Conservation (phyloP, 2,888 invertebrate species). For the Cinara cedri region DNA sequence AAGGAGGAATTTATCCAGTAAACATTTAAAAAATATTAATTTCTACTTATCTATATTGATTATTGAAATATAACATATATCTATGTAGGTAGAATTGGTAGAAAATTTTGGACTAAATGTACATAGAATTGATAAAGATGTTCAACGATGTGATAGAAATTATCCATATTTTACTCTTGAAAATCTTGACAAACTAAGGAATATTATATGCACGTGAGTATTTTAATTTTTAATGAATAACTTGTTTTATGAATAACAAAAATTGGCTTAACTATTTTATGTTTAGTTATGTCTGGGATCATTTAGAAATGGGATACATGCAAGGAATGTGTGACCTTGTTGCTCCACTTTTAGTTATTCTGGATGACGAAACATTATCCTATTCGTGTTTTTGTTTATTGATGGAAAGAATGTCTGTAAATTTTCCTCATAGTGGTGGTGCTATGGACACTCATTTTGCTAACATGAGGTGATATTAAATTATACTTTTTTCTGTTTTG, state of each 20-base stretch:
- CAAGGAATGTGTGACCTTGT: slow-evolving; percentile 98
- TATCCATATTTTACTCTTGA: slow-evolving; percentile 87
- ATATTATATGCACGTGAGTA: slow-evolving; percentile 94
- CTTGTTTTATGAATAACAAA: no score
- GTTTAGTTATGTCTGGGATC: slow-evolving; percentile 92
- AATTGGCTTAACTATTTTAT: slow-evolving; percentile 2
- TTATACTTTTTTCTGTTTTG: not conserved
- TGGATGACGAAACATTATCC: slow-evolving; percentile 88
- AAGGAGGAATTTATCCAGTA: slow-evolving; percentile 87
- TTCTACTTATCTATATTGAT: not conserved
- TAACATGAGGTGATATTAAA: slow-evolving; percentile 76
- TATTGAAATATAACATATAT: slow-evolving; percentile 47
- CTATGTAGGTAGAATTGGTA: slow-evolving; percentile 77
- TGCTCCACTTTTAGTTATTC: slow-evolving; percentile 88
- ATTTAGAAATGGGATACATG: slow-evolving; percentile 92
- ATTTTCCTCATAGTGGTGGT: slow-evolving; percentile 89
- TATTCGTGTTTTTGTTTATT: slow-evolving; percentile 90
- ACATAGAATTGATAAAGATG: slow-evolving; percentile 95
- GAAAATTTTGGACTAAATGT: slow-evolving; percentile 86
- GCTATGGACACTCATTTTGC: slow-evolving; percentile 97
- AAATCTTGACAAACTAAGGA: slow-evolving; percentile 89
- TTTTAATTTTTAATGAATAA: not conserved
- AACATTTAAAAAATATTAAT: not conserved
- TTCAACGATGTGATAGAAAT: slow-evolving; percentile 92
- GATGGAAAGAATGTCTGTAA: slow-evolving; percentile 89